Percentiles rank a stretch among this genome's conserved stretches.
Conservation (phyloP, 2,113 vertebrate genomes). For the Salvelinus sp. region DNA sequence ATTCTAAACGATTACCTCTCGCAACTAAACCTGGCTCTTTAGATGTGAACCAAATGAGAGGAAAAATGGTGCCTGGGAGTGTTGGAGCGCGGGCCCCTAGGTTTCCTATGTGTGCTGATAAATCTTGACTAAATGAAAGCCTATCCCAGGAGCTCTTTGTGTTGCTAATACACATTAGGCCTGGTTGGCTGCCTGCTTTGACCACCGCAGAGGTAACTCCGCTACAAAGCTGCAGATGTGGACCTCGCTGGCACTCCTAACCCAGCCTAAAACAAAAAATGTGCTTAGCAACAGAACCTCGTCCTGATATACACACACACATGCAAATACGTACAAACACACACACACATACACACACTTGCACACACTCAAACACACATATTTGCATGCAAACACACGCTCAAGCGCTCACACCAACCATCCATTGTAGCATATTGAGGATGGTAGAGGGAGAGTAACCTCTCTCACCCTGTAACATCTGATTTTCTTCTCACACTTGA, state of each 20-base stretch:
- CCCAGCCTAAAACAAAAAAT: constrained; percentile 3
- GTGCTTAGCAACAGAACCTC: constrained; percentile 36
- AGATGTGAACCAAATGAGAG: constrained; percentile 41
- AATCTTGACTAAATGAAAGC: constrained; percentile 67
- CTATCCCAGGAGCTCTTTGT: constrained; percentile 51
- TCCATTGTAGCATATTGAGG: too few species aligned
- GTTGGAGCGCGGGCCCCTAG: constrained; percentile 15
- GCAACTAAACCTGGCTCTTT: constrained; percentile 32
- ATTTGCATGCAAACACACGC: not conserved
- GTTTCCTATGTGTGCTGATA: constrained; percentile 48
- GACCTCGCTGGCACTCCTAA: constrained; percentile 6
- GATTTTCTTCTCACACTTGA: too few species aligned
- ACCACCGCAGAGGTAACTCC: constrained; percentile 36
- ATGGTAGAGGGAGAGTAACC: too few species aligned
- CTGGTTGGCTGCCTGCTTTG: constrained; percentile 55
- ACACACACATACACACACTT: not conserved
- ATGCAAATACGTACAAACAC: not conserved
- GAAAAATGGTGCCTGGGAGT: constrained; percentile 43
- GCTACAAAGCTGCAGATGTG: constrained; percentile 54
- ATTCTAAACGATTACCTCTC: constrained; percentile 44
- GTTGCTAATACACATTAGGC: constrained; percentile 63
- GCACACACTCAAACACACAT: constrained; percentile 1
- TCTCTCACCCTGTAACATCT: too few species aligned
- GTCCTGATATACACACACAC: not conserved
- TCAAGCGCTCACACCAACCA: not conserved